Evolutionary conservation across 1,140 invertebrate species (phyloP), one percentile per base, ranked within the genome.

Genomic region (Armadillidium nasatum): DNA sequence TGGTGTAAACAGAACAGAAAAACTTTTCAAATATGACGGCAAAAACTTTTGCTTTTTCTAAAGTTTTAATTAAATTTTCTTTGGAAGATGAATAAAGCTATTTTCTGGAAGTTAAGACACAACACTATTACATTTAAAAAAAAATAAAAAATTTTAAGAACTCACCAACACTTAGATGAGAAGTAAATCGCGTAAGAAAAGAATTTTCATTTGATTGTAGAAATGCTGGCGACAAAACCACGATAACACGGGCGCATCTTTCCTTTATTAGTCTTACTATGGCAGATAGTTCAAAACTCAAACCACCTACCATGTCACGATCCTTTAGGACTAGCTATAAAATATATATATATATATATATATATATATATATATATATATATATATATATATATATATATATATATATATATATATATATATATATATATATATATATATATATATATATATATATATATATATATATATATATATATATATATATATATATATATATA

Each of bases 161-260:
- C 76, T 74, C 72, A 80, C 79, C 79, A 71, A 80, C 46, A 72
- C 79, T 80, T 44, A 80, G 77, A 44, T 76, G 74, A 69, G 78
- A 76, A 46, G 79, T 76, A 76, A 80, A 80, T 44, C 70, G 46
- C 7, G 76, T 74, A 67, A 80, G 78, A 67, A 76, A 80, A n/a
- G 73, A 70, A 72, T 80, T 80, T n/a, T 72, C 72, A 69, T 70
- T 78, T 0, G 79, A 80, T 13, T 60, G 74, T 21, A 80, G 67
- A 72, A 80, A 80, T 45, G 75, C 75, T 0, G 75, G 71, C 23
- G 76, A 78, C 72, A 80, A 69, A 33, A 80, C 67, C 13, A 78
- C 79, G 69, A 80, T 76, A 15, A 80, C 79, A 33, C 79, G 73
- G 33, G 77, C 71, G 33, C 79, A 80, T 6, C 79, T 72, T 68